Percentiles rank a stretch among this genome's conserved stretches.
Evolutionary conservation across 2,888 invertebrate species (phyloP).

Genomic region (Harpalus rubripes): DNA sequence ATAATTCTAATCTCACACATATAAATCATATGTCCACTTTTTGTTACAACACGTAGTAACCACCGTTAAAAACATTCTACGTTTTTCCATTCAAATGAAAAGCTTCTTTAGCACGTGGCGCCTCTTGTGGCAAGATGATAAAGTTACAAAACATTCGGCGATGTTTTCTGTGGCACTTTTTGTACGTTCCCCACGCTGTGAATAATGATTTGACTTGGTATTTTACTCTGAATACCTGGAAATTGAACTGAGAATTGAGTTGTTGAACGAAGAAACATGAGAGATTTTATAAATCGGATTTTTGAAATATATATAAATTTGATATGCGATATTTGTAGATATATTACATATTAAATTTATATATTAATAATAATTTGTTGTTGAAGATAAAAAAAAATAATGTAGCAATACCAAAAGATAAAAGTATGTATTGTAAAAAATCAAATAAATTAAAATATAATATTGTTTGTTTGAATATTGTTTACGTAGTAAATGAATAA

Average conservation of each 20-base stretch:
- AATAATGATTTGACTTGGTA: constrained; percentile 28
- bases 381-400: too few species aligned
- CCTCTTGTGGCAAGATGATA: constrained; percentile 32
- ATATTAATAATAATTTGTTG: too few species aligned
- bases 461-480: too few species aligned
- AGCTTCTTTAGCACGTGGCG: constrained; percentile 41
- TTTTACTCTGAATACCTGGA: constrained; percentile 17
- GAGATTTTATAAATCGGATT: constrained; percentile 5
- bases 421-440: too few species aligned
- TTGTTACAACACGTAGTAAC: neutral
- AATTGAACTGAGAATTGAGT: neutral
- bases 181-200: neutral
- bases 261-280: neutral
- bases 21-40: neutral
- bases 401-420: too few species aligned
- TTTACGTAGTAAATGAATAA: too few species aligned
- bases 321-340: neutral
- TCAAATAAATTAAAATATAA: too few species aligned
- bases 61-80: neutral
- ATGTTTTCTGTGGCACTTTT: constrained; percentile 12
- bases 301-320: neutral
- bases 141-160: constrained; percentile 40
- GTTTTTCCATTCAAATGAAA: constrained; percentile 13
- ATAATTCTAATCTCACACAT: neutral
- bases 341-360: too few species aligned